Conservation (phyloP, 2,888 invertebrate genomes). For the Hesperia comma region DNA sequence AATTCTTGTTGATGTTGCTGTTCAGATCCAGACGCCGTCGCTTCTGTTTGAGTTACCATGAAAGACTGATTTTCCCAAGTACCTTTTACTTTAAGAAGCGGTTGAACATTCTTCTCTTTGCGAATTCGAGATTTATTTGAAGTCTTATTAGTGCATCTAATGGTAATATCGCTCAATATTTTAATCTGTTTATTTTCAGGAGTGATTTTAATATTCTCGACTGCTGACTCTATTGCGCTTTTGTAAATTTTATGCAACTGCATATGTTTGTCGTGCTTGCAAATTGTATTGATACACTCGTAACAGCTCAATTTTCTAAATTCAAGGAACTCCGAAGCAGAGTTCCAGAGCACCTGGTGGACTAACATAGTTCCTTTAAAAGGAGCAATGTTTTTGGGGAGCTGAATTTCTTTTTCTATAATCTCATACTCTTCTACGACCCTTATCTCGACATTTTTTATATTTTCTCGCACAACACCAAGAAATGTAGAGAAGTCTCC, state of each 20-base stretch:
- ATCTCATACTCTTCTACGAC: constrained; percentile 26
- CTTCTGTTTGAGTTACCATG: too few species aligned
- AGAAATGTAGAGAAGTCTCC: constrained; percentile 22
- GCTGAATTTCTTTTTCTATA: constrained; percentile 27
- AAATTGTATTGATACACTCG: constrained; percentile 27
- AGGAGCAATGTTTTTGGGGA: constrained; percentile 20
- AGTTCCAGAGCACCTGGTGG: constrained; percentile 32
- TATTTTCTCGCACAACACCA: constrained; percentile 13
- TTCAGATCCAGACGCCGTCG: too few species aligned
- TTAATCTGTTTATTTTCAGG: constrained; percentile 23
- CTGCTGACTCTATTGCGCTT: constrained; percentile 24
- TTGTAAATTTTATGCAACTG: constrained; percentile 38
- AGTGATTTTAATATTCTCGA: constrained; percentile 35
- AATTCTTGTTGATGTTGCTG: too few species aligned
- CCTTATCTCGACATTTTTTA: constrained; percentile 22
- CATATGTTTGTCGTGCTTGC: constrained; percentile 34
- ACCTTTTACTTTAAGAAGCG: too few species aligned
- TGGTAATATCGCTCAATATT: constrained; percentile 21
- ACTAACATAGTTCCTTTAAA: constrained; percentile 32
- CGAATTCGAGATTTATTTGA: too few species aligned
- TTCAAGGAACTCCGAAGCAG: constrained; percentile 18
- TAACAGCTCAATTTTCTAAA: constrained; percentile 33
- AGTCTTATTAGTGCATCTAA: constrained; percentile 23
- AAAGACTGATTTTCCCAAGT: too few species aligned
- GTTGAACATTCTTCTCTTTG: too few species aligned